phyloP scores from a whole-genome alignment of 1,140 invertebrate species.

The Maniola jurtina region DNA sequence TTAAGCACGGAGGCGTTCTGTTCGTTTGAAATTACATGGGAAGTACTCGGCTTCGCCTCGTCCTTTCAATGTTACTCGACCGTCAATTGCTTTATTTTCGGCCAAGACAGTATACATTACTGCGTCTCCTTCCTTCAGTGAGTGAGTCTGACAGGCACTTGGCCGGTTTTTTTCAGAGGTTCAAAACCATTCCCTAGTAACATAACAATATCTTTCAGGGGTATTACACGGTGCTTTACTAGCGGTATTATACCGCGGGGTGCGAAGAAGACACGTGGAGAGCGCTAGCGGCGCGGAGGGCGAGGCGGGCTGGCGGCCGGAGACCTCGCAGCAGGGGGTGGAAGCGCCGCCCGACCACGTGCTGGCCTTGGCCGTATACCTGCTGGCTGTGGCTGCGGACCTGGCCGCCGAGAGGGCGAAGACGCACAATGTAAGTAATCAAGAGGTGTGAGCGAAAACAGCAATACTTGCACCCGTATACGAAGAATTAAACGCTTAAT shows the following conservation, averaged over 20 bases:
- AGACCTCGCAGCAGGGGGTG: constrained; percentile 80
- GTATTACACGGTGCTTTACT: constrained; percentile 93
- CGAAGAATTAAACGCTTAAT: too few relatives aligned
- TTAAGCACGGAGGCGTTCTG: too few relatives aligned
- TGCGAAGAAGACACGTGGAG: constrained; percentile 85
- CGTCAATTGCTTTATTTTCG: too few relatives aligned
- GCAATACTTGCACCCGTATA: too few relatives aligned
- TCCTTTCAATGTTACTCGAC: too few relatives aligned
- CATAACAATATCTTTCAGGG: constrained; percentile 74
- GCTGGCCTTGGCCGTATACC: constrained; percentile 90
- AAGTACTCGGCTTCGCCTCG: too few relatives aligned
- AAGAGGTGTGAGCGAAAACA: too few relatives aligned
- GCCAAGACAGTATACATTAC: too few relatives aligned
- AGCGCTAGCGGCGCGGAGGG: constrained; percentile 81
- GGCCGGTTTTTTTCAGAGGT: too few relatives aligned
- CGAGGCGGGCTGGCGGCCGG: constrained; percentile 80
- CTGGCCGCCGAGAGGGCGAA: constrained; percentile 60
- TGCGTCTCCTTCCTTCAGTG: too few relatives aligned
- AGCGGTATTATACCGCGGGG: constrained; percentile 90
- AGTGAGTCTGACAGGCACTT: too few relatives aligned
- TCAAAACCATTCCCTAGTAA: background rate
- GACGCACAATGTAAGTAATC: constrained; percentile 22
- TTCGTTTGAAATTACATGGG: too few relatives aligned
- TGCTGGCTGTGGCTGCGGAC: constrained; percentile 85
- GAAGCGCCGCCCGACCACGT: constrained; percentile 87